Percentiles rank a stretch among this genome's conserved stretches.
These are phyloP conservation scores for Pseudorasbora parva DNA, from an alignment of 2,113 vertebrate species.

Conservation along the genomic window DNA sequence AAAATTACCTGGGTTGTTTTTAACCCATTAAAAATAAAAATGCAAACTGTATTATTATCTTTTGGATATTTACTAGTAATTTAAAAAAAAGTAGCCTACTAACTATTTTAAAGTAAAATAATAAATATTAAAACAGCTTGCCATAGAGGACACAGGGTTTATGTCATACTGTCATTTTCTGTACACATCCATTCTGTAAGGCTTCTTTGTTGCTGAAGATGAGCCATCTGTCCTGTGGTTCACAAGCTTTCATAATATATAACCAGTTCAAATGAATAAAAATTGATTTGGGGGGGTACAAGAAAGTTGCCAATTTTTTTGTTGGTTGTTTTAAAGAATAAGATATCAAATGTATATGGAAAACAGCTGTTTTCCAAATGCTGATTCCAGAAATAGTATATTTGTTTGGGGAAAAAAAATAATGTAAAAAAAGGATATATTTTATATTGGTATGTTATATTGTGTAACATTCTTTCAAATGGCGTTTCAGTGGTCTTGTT, in stretches of 20 bases:
- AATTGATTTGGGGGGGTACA: not conserved
- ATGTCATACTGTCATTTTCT: conserved; percentile 26
- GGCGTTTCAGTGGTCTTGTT: not conserved
- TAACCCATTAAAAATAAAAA: too few species aligned
- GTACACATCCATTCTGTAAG: conserved; percentile 13
- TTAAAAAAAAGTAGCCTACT: too few species aligned
- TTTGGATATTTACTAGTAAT: too few species aligned
- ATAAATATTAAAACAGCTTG: conserved; percentile 1
- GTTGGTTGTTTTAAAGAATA: not conserved
- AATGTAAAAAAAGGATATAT: too few species aligned
- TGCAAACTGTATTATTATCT: too few species aligned
- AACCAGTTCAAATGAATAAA: not conserved
- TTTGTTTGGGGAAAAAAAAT: too few species aligned
- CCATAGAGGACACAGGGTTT: not conserved
- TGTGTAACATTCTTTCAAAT: too few species aligned
- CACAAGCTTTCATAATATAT: not conserved
- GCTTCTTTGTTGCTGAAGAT: conserved; percentile 29
- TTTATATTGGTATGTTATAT: not conserved
- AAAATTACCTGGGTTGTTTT: too few species aligned
- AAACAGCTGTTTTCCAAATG: too few species aligned
- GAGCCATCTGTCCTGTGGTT: conserved; percentile 7
- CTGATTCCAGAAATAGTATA: too few species aligned
- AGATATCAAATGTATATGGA: not conserved
- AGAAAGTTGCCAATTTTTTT: not conserved
- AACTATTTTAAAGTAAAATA: too few species aligned